A percentile compares a stretch with the other conserved stretches of the same genome.
These are phyloP conservation scores for Nomada ruficornis DNA, from an alignment of 2,888 invertebrate genomes.

Conservation along the genomic window DNA sequence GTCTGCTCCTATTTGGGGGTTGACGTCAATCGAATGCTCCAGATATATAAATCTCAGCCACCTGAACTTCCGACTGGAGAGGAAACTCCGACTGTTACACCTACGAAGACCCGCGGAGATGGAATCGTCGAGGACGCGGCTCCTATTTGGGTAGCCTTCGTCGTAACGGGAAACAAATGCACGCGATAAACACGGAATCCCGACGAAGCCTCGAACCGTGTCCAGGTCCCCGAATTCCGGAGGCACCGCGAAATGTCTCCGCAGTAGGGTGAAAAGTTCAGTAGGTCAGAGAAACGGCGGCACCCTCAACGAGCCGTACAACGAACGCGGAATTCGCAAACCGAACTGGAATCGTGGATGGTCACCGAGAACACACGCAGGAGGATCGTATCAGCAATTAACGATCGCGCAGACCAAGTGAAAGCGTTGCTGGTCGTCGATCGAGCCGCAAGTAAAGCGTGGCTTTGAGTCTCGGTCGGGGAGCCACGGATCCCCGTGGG, in stretches of 20 bases:
- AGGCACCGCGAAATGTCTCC: slow-evolving; percentile 5
- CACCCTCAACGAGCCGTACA: slow-evolving; percentile 32
- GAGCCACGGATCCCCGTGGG: slow-evolving; percentile 3
- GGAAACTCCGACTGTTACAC: no score
- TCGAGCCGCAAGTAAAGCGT: neutral
- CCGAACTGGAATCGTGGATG: neutral
- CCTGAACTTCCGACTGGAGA: no score
- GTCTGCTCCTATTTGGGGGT: no score
- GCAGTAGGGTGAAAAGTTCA: slow-evolving; percentile 58
- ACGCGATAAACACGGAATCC: neutral
- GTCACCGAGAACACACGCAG: no score
- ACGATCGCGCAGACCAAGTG: slow-evolving; percentile 8
- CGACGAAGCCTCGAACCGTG: neutral
- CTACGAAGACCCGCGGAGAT: no score
- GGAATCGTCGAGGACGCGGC: no score
- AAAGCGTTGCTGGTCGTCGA: neutral
- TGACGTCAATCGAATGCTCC: no score
- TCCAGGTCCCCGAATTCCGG: neutral
- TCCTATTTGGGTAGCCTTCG: no score
- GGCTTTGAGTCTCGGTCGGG: neutral
- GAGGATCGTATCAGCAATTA: slow-evolving; percentile 19
- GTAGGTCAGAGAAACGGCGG: slow-evolving; percentile 50
- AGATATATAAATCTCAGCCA: no score
- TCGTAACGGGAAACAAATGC: no score
- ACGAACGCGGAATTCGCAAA: slow-evolving; percentile 25